Evolutionary conservation across 1,140 invertebrate species (phyloP), one percentile per base, ranked within the genome.

Genomic region (Drosophila tropicalis): DNA sequence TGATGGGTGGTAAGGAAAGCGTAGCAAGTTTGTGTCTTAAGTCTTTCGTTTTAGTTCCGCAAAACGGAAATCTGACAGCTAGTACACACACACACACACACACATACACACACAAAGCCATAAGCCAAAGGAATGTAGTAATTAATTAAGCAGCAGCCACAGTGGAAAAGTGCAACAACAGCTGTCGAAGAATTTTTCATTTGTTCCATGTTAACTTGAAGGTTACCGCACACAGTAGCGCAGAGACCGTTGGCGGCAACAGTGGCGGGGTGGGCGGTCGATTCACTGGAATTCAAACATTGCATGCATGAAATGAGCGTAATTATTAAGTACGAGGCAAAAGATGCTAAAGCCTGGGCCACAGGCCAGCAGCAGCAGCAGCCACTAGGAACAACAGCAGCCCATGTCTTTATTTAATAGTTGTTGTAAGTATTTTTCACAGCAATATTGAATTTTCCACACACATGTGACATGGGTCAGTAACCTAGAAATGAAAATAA

Each of bases 381-480:
- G n/a, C 32, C 41, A 22, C 62, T 51, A 51, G 19, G 17, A 51
- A 51, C 34, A 51, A 22, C 15, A 47, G 57, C 29, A 29, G 29
- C 29, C 70, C 82, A 73, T 76, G 83, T 86, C 83, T 86, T 87
- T 87, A 87, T 89, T 86, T 86, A 86, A 86, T 86, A 86, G 83
- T 87, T 86, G 79, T 51, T 86, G 75, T 86, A 89, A 89, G 80
- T 87, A 87, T 89, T 81, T 89, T 90, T 90, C 85, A 89, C 84
- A 90, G 84, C 85, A 90, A 89, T 87, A 87, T 87, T 87, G 85
- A 87, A 87, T 90, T 87, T 87, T 87, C 83, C 84, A 76, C 83
- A 90, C 80, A 89, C 85, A 84, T 81, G 86, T 89, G 84, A 87
- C 84, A 90, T 89, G 84, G 84, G 84, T 87, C 85, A 87, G 84